Conservation (phyloP, 2,113 vertebrate genomes). For the Chionodraco myersi region DNA sequence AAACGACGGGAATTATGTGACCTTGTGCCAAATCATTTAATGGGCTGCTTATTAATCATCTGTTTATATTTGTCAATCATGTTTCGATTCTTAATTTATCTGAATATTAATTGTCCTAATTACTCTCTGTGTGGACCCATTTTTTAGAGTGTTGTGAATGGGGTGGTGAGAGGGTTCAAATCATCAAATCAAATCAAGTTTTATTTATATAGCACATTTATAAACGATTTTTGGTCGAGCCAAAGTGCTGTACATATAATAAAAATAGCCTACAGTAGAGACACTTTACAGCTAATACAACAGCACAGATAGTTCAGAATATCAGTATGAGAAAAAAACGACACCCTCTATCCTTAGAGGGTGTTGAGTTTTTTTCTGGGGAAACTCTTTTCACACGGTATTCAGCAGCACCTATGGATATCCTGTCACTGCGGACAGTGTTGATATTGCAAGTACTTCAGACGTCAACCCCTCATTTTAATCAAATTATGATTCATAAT, state of each 20-base stretch:
- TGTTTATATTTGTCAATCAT: background rate
- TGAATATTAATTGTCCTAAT: background rate
- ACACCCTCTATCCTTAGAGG: too few species aligned
- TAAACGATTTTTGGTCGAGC: too few species aligned
- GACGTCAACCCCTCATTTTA: background rate
- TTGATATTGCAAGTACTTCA: background rate
- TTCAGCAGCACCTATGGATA: background rate
- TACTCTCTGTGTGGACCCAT: background rate
- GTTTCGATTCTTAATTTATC: background rate
- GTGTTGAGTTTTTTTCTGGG: too few species aligned
- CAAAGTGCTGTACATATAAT: too few species aligned
- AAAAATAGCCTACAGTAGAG: too few species aligned
- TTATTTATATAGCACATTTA: too few species aligned
- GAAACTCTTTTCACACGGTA: background rate
- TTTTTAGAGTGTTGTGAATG: background rate
- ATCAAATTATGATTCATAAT: background rate
- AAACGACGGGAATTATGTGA: background rate
- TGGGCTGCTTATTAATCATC: background rate
- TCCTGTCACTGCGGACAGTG: background rate
- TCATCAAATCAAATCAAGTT: too few species aligned
- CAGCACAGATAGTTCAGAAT: too few species aligned
- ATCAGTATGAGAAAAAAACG: too few species aligned
- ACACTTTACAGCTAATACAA: too few species aligned
- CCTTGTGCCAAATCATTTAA: slow-evolving; percentile 14
- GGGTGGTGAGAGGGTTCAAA: too few species aligned